Evolutionary conservation across 2,888 invertebrate species (phyloP).

Genomic region (Drosophila nr. fundita): DNA sequence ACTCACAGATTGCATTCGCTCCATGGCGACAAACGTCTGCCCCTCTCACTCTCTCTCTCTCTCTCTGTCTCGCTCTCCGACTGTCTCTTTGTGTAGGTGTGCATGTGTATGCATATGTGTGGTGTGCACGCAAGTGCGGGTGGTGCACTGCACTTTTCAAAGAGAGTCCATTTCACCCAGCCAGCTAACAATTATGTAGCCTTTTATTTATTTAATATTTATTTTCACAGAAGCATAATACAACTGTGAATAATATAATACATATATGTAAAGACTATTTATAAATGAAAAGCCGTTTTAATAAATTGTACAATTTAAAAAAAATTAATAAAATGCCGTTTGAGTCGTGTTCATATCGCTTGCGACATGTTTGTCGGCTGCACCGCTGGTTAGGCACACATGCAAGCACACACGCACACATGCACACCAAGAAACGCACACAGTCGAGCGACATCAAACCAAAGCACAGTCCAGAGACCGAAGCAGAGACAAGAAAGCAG

Average conservation of each 20-base stretch:
- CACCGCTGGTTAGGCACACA: neutral
- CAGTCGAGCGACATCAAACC: constrained; percentile 32
- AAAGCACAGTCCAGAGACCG: constrained; percentile 20
- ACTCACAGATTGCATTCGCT: constrained; percentile 18
- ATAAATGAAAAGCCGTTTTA: neutral
- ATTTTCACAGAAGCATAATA: neutral
- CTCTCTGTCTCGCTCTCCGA: neutral
- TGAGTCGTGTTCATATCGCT: neutral
- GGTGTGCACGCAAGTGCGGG: constrained; percentile 1
- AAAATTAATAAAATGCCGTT: neutral
- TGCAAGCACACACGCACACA: neutral
- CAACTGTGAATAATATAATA: neutral
- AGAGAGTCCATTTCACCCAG: constrained; percentile 14
- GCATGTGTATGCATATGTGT: constrained; percentile 2
- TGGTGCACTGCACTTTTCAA: constrained; percentile 11
- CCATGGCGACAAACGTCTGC: constrained; percentile 21
- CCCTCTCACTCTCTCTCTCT: neutral
- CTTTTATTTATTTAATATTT: neutral
- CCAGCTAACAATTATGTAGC: constrained; percentile 11
- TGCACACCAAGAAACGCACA: neutral
- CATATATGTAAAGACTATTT: neutral
- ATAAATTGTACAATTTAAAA: neutral
- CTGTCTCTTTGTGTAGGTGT: neutral
- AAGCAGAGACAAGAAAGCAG: constrained; percentile 1
- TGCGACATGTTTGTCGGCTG: constrained; percentile 47